Evolutionary conservation across 2,113 vertebrate species (phyloP).

Genomic region (Climacteris rufus): DNA sequence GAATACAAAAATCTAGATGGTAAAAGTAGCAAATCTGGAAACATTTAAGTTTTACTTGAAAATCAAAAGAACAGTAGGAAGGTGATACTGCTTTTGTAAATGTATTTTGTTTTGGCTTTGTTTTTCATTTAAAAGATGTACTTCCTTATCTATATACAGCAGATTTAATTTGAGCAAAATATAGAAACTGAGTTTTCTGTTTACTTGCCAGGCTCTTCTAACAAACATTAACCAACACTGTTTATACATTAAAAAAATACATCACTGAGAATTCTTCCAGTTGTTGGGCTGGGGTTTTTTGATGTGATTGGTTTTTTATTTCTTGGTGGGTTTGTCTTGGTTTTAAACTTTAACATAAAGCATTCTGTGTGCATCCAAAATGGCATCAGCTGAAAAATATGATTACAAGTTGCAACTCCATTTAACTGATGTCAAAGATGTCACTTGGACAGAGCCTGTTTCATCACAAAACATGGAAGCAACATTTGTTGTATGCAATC

Average conservation of each 20-base stretch:
- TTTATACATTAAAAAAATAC: not conserved
- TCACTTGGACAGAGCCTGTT: not conserved
- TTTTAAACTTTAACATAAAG: not conserved
- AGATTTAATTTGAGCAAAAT: not conserved
- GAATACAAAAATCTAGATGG: not conserved
- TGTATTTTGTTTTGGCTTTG: not conserved
- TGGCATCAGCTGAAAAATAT: not conserved
- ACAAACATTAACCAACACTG: not conserved
- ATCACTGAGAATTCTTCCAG: not conserved
- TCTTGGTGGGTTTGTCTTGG: not conserved
- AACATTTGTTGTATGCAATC: not conserved
- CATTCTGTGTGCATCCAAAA: not conserved
- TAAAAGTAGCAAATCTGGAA: not conserved
- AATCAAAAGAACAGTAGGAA: not conserved
- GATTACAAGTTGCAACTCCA: not conserved
- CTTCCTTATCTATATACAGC: not conserved
- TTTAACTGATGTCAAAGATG: not conserved
- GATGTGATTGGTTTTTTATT: fast-evolving
- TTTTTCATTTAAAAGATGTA: not conserved
- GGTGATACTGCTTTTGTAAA: not conserved
- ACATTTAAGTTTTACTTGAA: not conserved
- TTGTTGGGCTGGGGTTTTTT: not conserved
- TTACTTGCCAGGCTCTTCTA: not conserved
- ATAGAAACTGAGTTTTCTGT: not conserved
- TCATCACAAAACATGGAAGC: not conserved